phyloP scores from a whole-genome alignment of 2,113 vertebrate species.

The Syrmaticus mikado region DNA sequence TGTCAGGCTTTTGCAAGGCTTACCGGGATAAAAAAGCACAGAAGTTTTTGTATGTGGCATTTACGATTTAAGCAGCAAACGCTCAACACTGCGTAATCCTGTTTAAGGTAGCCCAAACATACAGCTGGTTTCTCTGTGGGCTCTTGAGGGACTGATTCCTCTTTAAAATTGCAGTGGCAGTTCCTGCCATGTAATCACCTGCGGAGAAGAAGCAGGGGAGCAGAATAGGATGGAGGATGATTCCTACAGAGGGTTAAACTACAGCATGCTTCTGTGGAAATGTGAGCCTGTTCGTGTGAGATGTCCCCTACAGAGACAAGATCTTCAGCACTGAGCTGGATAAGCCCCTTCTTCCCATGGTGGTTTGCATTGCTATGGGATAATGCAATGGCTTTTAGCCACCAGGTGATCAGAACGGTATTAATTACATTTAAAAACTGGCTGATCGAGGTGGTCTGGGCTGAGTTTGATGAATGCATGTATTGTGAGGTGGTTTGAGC shows the following conservation, averaged over 20 bases:
- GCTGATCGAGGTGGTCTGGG: background rate
- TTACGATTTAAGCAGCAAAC: background rate
- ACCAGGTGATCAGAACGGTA: fast-evolving
- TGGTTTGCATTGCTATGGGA: background rate
- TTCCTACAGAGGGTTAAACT: background rate
- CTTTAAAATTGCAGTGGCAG: background rate
- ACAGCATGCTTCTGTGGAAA: fast-evolving
- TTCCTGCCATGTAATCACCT: background rate
- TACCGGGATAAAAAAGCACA: background rate
- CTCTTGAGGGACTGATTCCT: background rate
- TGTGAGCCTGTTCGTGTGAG: background rate
- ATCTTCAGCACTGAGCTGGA: background rate
- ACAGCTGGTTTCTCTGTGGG: background rate
- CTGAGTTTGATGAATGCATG: background rate
- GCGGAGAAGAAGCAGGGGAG: background rate
- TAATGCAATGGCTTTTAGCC: background rate
- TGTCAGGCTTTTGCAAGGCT: background rate
- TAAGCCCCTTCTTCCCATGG: background rate
- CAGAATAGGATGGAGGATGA: background rate
- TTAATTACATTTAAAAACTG: background rate
- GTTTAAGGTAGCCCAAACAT: background rate
- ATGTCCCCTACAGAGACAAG: background rate
- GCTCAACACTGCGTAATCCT: background rate
- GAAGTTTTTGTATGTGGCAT: background rate
- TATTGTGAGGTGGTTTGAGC: background rate